A percentile compares a stretch with the other conserved stretches of the same genome.
phyloP scores from a whole-genome alignment of 2,888 invertebrate species.

The Euplagia quadripunctaria region DNA sequence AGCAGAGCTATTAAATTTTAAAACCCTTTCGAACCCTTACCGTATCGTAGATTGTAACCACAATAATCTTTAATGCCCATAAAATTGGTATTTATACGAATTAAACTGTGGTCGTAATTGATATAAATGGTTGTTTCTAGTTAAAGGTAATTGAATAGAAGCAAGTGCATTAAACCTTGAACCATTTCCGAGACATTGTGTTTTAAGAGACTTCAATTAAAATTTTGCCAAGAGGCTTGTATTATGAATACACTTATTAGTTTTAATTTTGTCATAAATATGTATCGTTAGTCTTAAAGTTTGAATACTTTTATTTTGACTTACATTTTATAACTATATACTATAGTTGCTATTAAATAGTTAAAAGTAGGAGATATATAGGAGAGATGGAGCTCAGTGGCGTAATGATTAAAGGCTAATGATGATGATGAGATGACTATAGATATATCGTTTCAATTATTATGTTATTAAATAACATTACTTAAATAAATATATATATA shows the following conservation, averaged over 20 bases:
- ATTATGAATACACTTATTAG: slow-evolving; percentile 8
- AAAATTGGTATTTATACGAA: slow-evolving; percentile 85
- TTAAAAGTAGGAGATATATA: no score
- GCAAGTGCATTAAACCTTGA: slow-evolving; percentile 66
- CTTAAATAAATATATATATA: no score
- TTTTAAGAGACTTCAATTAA: slow-evolving; percentile 34
- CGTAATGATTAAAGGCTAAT: no score
- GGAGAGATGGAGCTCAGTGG: no score
- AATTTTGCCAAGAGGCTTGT: slow-evolving; percentile 38
- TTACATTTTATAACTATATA: background rate
- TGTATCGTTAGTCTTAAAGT: background rate
- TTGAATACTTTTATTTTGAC: background rate
- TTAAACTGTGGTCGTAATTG: slow-evolving; percentile 82
- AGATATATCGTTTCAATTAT: slow-evolving; percentile 17
- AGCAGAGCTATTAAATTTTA: slow-evolving; percentile 73
- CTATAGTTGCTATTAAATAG: no score
- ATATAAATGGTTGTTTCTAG: slow-evolving; percentile 85
- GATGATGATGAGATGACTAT: slow-evolving; percentile 8
- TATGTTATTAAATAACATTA: background rate
- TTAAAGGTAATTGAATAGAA: slow-evolving; percentile 80
- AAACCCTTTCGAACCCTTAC: slow-evolving; percentile 72
- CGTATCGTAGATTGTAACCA: slow-evolving; percentile 62
- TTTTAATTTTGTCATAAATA: background rate
- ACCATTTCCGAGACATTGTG: slow-evolving; percentile 38
- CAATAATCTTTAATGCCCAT: slow-evolving; percentile 77